phyloP scores from a whole-genome alignment of 2,113 vertebrate species.

The Crotalus horridus region DNA sequence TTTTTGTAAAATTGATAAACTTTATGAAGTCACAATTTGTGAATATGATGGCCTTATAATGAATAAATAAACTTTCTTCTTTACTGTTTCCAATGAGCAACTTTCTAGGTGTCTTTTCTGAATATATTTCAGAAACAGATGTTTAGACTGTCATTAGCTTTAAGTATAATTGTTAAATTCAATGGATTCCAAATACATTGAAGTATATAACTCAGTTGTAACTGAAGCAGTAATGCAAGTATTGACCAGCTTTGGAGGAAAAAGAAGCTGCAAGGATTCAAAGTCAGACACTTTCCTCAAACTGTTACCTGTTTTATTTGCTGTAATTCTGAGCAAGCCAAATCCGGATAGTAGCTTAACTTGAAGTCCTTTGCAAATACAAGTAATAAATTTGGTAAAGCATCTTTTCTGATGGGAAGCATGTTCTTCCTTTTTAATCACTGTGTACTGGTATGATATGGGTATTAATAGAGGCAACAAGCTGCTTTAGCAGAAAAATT shows the following conservation, averaged over 20 bases:
- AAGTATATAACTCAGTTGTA: not conserved
- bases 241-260: not conserved
- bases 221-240: not conserved
- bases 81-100: not conserved
- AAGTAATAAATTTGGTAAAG: not conserved
- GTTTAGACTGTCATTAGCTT: not conserved
- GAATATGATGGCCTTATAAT: not conserved
- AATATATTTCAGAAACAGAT: not conserved
- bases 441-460: not conserved
- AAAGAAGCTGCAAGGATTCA: not conserved
- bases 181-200: not conserved
- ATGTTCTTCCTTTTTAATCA: not conserved
- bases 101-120: not conserved
- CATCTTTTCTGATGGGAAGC: not conserved
- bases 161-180: not conserved
- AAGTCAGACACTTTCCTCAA: not conserved
- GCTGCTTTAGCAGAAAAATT: not conserved
- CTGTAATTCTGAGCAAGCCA: not conserved
- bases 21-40: not conserved
- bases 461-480: not conserved
- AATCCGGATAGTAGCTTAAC: not conserved
- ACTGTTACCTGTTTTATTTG: not conserved
- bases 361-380: not conserved
- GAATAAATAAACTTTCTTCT: not conserved
- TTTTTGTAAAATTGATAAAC: not conserved